phyloP scores from a whole-genome alignment of 2,888 invertebrate species.

The Frankliniella fusca region DNA sequence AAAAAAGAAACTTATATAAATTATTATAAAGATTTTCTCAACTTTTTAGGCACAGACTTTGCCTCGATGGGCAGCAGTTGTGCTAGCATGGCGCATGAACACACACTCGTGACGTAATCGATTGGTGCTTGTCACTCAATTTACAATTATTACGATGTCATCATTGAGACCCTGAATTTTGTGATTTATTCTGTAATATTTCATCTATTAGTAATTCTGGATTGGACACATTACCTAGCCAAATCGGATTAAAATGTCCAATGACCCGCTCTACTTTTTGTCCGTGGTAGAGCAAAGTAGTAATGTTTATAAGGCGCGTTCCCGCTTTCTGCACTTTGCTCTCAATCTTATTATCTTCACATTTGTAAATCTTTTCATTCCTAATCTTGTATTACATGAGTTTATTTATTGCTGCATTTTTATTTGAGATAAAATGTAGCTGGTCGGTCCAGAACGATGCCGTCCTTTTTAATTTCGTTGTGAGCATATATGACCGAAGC shows the following conservation, averaged over 20 bases:
- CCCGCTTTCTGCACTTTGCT: not conserved
- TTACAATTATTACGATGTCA: not conserved
- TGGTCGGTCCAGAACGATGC: too few relatives aligned
- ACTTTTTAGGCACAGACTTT: constrained; percentile 34
- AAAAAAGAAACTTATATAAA: not conserved
- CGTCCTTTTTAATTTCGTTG: not conserved
- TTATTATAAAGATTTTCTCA: constrained; percentile 32
- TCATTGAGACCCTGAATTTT: not conserved
- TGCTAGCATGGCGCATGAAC: constrained; percentile 37
- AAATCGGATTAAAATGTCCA: not conserved
- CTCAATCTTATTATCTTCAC: too few relatives aligned
- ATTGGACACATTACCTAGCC: too few relatives aligned
- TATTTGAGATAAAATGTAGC: not conserved
- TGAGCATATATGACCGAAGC: not conserved
- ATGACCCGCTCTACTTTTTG: constrained; percentile 1
- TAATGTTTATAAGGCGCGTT: constrained; percentile 4
- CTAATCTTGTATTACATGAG: not conserved
- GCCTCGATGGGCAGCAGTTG: constrained; percentile 35
- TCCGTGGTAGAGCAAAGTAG: not conserved
- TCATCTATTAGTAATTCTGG: not conserved
- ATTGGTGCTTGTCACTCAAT: constrained; percentile 30
- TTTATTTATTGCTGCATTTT: not conserved
- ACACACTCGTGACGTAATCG: constrained; percentile 39
- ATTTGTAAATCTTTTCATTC: not conserved
- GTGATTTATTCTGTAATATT: not conserved